These are phyloP conservation scores for Hydropsyche tenuis DNA, from an alignment of 1,140 invertebrate genomes.

Conservation along the genomic window DNA sequence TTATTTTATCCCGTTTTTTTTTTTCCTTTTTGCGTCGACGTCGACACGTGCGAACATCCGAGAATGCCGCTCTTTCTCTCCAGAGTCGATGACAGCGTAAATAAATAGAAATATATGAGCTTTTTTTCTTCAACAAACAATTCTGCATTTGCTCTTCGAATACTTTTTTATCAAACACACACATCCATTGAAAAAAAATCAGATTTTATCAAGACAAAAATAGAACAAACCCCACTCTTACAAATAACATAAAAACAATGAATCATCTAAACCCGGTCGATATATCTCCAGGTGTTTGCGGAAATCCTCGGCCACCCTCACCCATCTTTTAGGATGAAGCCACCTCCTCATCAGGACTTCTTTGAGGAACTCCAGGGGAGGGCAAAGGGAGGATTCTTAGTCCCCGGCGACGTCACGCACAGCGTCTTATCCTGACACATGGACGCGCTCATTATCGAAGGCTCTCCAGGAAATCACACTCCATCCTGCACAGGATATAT, in stretches of 20 bases:
- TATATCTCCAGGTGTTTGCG: conserved; percentile 36
- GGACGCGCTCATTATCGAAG: conserved; percentile 26
- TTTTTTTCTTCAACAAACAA: no score
- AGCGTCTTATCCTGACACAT: conserved; percentile 27
- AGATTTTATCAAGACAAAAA: background rate
- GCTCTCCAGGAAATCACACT: no score
- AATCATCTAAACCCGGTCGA: conserved; percentile 27
- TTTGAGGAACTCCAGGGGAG: background rate
- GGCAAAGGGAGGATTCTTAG: background rate
- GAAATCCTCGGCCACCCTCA: conserved; percentile 19
- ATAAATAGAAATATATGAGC: conserved; percentile 4
- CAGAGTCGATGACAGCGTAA: conserved; percentile 11
- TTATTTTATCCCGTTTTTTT: background rate
- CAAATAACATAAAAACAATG: conserved; percentile 9
- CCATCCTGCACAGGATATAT: no score
- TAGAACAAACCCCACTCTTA: background rate
- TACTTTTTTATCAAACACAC: no score
- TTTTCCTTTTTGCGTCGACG: background rate
- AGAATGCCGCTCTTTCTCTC: background rate
- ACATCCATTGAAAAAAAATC: conserved; percentile 14
- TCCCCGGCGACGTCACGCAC: conserved; percentile 27
- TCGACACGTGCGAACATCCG: conserved; percentile 30
- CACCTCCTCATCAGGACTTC: no score
- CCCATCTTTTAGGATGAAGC: background rate
- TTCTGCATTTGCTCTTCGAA: background rate